Evolutionary conservation across 2,888 invertebrate species (phyloP).

Genomic region (Thyatira batis): DNA sequence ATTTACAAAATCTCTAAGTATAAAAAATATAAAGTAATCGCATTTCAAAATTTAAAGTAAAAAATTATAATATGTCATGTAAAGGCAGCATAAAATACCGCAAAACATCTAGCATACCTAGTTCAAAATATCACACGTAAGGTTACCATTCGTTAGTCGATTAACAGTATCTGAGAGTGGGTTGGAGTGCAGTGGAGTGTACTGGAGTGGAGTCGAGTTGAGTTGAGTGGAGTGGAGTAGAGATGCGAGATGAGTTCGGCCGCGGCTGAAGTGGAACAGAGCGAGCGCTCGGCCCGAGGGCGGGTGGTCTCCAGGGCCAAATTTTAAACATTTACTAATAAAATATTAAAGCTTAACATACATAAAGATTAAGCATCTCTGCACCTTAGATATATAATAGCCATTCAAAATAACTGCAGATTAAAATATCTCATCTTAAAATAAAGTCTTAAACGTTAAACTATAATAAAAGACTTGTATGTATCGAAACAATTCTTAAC

Average conservation of each 20-base stretch:
- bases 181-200: slow-evolving; percentile 23
- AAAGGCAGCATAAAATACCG: slow-evolving; percentile 65
- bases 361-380: slow-evolving; percentile 83
- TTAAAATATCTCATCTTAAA: slow-evolving; percentile 82
- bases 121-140: slow-evolving; percentile 77
- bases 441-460: slow-evolving; percentile 80
- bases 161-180: slow-evolving; percentile 21
- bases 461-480: slow-evolving; percentile 73
- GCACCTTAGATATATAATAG: slow-evolving; percentile 82
- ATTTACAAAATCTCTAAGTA: slow-evolving; percentile 76
- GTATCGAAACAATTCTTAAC: slow-evolving; percentile 67
- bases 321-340: slow-evolving; percentile 82
- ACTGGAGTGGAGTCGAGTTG: slow-evolving; percentile 26
- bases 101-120: slow-evolving; percentile 70
- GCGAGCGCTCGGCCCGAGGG: slow-evolving; percentile 8
- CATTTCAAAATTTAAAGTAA: slow-evolving; percentile 58
- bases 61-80: slow-evolving; percentile 57
- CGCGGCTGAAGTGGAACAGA: slow-evolving; percentile 21
- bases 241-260: slow-evolving; percentile 45
- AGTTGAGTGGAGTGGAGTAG: slow-evolving; percentile 15
- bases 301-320: slow-evolving; percentile 56
- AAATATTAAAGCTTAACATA: slow-evolving; percentile 83
- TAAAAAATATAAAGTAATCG: slow-evolving; percentile 76
- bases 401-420: slow-evolving; percentile 82
- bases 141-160: slow-evolving; percentile 51